Percentiles rank a stretch among this genome's conserved stretches.
These are phyloP conservation scores for Chiloscyllium punctatum DNA, from an alignment of 2,797 vertebrate genomes.

Conservation along the genomic window DNA sequence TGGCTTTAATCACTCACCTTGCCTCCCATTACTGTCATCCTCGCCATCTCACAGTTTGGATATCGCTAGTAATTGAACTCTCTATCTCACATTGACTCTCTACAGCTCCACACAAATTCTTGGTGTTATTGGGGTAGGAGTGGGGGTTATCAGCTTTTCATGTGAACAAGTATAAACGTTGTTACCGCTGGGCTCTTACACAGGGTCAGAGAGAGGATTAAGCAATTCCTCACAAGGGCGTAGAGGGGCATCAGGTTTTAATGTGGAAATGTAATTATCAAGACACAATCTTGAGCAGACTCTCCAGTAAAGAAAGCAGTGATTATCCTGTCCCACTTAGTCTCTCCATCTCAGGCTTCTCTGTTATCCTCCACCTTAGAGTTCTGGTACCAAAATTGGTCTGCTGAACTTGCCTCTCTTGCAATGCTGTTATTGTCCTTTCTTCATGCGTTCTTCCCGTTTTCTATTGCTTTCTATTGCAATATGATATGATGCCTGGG, in stretches of 20 bases:
- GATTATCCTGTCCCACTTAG: not conserved
- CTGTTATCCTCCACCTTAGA: not conserved
- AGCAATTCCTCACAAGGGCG: not conserved
- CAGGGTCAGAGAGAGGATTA: not conserved
- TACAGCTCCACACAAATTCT: not conserved
- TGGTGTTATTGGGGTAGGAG: not conserved
- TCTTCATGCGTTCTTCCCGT: not conserved
- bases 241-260: not conserved
- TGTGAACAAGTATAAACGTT: not conserved
- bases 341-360: not conserved
- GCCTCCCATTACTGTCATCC: not conserved
- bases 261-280: slow-evolving; percentile 20
- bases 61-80: not conserved
- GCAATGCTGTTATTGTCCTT: not conserved
- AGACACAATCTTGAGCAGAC: not conserved
- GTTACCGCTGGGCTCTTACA: not conserved
- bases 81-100: not conserved
- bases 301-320: not conserved
- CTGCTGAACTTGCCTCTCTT: not conserved
- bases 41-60: not conserved
- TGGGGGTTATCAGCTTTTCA: not conserved
- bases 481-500: too few relatives aligned
- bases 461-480: not conserved
- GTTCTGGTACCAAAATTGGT: not conserved
- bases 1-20: not conserved